Conservation (phyloP, 2,113 vertebrate species). For the Struthio camelus region DNA sequence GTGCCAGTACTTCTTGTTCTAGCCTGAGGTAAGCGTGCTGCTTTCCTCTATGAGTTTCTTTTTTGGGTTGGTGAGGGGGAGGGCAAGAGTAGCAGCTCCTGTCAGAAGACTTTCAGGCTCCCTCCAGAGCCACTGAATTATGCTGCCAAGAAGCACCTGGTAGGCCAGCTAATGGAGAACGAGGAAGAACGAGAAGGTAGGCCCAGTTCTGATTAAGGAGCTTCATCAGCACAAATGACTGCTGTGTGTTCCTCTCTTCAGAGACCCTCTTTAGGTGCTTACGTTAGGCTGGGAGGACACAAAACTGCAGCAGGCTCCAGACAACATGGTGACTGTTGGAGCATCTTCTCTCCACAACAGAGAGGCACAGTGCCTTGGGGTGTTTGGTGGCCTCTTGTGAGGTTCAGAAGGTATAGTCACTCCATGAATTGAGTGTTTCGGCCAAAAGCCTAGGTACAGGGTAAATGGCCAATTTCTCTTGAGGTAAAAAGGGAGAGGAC, state of each 20-base stretch:
- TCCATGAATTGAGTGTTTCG: background rate
- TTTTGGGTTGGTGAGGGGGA: no score
- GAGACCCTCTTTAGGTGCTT: background rate
- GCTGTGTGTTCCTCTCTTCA: background rate
- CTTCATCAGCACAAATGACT: background rate
- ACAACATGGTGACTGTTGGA: background rate
- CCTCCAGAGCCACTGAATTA: background rate
- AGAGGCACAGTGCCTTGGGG: background rate
- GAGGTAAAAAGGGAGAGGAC: background rate
- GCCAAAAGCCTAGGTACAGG: background rate
- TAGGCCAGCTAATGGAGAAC: background rate
- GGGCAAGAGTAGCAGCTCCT: background rate
- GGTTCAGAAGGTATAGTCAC: background rate
- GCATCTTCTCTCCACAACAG: background rate
- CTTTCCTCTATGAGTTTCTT: background rate
- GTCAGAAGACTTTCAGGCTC: background rate
- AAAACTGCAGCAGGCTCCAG: background rate
- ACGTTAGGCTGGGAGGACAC: background rate
- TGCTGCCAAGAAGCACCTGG: background rate
- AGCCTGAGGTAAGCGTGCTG: background rate
- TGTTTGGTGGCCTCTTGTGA: background rate
- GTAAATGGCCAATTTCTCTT: background rate
- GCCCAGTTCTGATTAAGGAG: no score
- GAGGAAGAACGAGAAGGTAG: background rate
- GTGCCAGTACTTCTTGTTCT: background rate